Conservation (phyloP, 2,113 vertebrate genomes). For the Thomomys bottae region DNA sequence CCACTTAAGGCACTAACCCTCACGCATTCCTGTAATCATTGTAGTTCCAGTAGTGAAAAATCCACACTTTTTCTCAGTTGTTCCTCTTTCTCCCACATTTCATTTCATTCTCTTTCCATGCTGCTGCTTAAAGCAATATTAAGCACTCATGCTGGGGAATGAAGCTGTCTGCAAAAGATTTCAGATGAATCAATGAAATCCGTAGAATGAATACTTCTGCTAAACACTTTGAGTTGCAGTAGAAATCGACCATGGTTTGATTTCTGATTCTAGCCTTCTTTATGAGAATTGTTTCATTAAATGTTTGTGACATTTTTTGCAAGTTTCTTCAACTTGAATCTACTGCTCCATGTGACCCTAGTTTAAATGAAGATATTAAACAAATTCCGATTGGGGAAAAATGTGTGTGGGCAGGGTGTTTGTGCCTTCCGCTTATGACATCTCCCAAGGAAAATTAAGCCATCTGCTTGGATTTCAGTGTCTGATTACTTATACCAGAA, state of each 20-base stretch:
- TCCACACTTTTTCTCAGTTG: not conserved
- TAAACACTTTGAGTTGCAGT: not conserved
- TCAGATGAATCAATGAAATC: not conserved
- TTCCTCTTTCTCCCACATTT: not conserved
- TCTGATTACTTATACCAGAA: not conserved
- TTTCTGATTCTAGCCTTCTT: not conserved
- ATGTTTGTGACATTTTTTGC: not conserved
- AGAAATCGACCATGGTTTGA: not conserved
- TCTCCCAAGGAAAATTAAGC: slow-evolving; percentile 11
- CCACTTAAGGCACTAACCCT: not conserved
- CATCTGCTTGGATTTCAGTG: not conserved
- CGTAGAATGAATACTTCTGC: not conserved
- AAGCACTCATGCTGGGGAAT: not conserved
- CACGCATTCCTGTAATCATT: not conserved
- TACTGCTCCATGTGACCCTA: not conserved
- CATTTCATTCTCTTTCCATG: not conserved
- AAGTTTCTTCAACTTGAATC: not conserved
- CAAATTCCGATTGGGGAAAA: not conserved
- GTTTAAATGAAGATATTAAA: slow-evolving; percentile 25
- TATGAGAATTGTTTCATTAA: not conserved
- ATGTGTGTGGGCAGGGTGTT: slow-evolving; percentile 28
- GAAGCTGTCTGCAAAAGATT: not conserved
- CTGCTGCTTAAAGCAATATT: not conserved
- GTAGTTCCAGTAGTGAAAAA: not conserved
- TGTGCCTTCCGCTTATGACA: slow-evolving; percentile 40